phyloP scores from a whole-genome alignment of 2,113 vertebrate species.

The Pholis gunnellus region DNA sequence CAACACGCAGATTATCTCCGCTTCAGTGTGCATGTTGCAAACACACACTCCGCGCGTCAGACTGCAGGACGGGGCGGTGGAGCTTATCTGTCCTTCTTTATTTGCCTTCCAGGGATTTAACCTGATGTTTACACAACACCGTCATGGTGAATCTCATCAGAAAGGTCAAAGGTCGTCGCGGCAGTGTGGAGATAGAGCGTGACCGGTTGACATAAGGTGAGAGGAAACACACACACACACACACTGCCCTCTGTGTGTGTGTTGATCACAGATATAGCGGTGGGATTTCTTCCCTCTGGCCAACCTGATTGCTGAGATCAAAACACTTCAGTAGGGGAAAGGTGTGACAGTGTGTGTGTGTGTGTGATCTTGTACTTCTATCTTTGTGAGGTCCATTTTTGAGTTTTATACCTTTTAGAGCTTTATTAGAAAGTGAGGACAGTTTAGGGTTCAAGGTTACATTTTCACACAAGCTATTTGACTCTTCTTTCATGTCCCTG shows the following conservation, averaged over 20 bases:
- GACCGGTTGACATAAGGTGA: constrained; percentile 31
- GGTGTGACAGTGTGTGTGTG: constrained; percentile 9
- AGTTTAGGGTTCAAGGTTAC: no score
- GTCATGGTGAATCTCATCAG: constrained; percentile 15
- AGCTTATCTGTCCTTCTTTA: accelerated
- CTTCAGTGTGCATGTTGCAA: background rate
- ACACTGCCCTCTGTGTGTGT: constrained; percentile 13
- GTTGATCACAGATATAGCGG: constrained; percentile 56
- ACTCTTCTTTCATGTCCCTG: no score
- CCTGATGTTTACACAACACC: constrained; percentile 25
- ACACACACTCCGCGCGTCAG: background rate
- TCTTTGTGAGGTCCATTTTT: constrained; percentile 5
- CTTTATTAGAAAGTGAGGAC: background rate
- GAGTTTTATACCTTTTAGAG: background rate
- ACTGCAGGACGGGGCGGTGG: background rate
- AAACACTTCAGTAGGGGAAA: constrained; percentile 43
- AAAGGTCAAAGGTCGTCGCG: constrained; percentile 13
- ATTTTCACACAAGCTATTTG: no score
- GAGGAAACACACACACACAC: constrained; percentile 12
- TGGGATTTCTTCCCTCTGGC: constrained; percentile 51
- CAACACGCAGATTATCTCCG: constrained; percentile 23
- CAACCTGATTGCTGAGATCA: constrained; percentile 45
- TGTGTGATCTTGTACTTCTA: background rate
- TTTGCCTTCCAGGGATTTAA: background rate
- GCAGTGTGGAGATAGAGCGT: background rate